Percentiles rank a stretch among this genome's conserved stretches.
These are phyloP conservation scores for Aethina tumida DNA, from an alignment of 1,140 invertebrate species.

Conservation along the genomic window DNA sequence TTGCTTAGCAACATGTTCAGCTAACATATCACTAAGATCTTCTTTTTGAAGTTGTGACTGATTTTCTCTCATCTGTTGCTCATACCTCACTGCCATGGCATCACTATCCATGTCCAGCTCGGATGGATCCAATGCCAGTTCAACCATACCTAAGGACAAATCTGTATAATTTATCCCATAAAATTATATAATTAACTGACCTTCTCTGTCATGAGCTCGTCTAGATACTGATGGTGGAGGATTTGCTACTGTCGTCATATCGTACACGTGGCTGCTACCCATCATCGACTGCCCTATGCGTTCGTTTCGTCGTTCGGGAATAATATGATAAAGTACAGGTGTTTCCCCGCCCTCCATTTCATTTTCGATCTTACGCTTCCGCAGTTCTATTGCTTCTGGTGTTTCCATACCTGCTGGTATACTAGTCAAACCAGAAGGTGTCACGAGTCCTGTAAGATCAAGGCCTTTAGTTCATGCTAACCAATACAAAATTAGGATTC, in stretches of 20 bases:
- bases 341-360: slow-evolving; percentile 94
- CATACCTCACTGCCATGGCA: slow-evolving; percentile 93
- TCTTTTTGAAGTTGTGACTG: slow-evolving; percentile 82
- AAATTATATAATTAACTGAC: too few relatives aligned
- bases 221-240: slow-evolving; percentile 8
- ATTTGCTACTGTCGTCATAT: slow-evolving; percentile 55
- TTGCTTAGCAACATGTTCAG: slow-evolving; percentile 92
- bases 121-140: slow-evolving; percentile 93
- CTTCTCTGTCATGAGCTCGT: slow-evolving; percentile 41
- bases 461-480: slow-evolving; percentile 35
- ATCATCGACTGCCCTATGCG: slow-evolving; percentile 92
- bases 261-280: slow-evolving; percentile 96
- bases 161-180: too few relatives aligned
- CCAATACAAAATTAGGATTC: slow-evolving; percentile 34
- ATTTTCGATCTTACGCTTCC: slow-evolving; percentile 94
- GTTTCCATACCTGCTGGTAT: slow-evolving; percentile 95
- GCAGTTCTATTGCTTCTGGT: slow-evolving; percentile 93
- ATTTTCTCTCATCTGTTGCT: slow-evolving; percentile 89
- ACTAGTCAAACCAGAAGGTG: slow-evolving; percentile 90
- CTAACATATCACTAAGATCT: slow-evolving; percentile 97
- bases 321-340: slow-evolving; percentile 82
- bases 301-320: slow-evolving; percentile 90
- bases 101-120: slow-evolving; percentile 93
- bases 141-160: too few relatives aligned
- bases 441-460: slow-evolving; percentile 75